Evolutionary conservation across 2,888 invertebrate species (phyloP), one percentile per base, ranked within the genome.

Genomic region (Lasioglossum figueresi): DNA sequence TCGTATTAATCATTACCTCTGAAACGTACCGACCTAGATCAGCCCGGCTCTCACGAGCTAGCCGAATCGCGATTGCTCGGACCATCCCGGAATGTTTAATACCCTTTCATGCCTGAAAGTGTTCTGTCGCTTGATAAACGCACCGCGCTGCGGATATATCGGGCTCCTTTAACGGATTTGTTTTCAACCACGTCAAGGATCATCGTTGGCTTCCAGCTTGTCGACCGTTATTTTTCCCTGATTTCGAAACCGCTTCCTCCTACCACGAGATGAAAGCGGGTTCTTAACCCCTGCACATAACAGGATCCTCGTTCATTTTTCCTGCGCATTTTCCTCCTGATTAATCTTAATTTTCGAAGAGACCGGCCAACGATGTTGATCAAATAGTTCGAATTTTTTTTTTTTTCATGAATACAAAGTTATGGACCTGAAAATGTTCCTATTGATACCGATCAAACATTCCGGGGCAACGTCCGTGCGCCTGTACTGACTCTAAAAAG

Each of bases 1-100:
- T 94, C 93, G 92, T 91, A 94, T 94, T 93, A 94, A 91, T 89
- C 91, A 93, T 89, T 88, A 79, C 86, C 89, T 78, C 79, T 84
- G 82, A 83, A 90, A 90, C 83, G 87, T 90, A 91, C 84, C 91
- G 88, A 90, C 85, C 86, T 81, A 88, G 83, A 88, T 91, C 87
- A 76, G 79, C 23, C 71, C 27, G 56, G 27, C n/a, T 59, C 48
- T 79, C 81, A 79, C 73, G 83, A 80, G 37, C 45, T 48, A 45
- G 70, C 23, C 76, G 89, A 77, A 88, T 72, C 76, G 76, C 59
- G 80, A 82, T 84, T 78, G 79, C 70, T 76, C 68, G 34, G 56
- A 34, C 43, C 43, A 43, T 59, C 40, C 63, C 48, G 23, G 74
- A 43, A 84, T 66, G 84, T 85, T 84, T 85, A 79, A 85, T 66